Evolutionary conservation across 2,888 invertebrate genomes (phyloP).

Genomic region (Yponomeuta plumbellus): DNA sequence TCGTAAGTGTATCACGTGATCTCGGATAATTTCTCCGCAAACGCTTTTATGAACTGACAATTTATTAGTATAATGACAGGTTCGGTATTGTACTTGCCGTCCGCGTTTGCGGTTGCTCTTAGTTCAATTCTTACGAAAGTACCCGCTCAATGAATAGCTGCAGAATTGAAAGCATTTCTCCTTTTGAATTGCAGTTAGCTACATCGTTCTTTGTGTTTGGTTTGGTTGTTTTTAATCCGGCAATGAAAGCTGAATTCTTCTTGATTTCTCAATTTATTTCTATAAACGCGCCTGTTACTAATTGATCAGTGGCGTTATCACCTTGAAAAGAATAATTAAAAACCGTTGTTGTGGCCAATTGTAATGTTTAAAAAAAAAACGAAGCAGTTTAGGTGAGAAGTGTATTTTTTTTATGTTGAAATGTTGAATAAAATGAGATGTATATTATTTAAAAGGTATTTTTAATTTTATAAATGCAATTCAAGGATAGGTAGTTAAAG

Average conservation of each 20-base stretch:
- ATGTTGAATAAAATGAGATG: too few relatives aligned
- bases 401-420: too few relatives aligned
- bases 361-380: too few relatives aligned
- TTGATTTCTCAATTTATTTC: too few relatives aligned
- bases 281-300: too few relatives aligned
- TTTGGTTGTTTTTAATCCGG: neutral
- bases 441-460: too few relatives aligned
- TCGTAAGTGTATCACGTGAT: neutral
- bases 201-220: neutral
- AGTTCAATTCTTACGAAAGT: neutral
- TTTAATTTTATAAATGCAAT: too few relatives aligned
- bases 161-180: neutral
- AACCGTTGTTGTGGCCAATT: too few relatives aligned
- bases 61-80: neutral
- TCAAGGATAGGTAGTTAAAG: too few relatives aligned
- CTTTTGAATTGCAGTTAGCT: neutral
- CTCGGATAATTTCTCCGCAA: neutral
- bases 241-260: neutral
- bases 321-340: too few relatives aligned
- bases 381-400: too few relatives aligned
- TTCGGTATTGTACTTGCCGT: neutral
- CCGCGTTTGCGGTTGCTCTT: neutral
- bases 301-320: too few relatives aligned
- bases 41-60: constrained; percentile 1
- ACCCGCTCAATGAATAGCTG: neutral